A percentile compares a stretch with the other conserved stretches of the same genome.
Evolutionary conservation across 2,113 vertebrate species (phyloP).

Genomic region (Clupea harengus): DNA sequence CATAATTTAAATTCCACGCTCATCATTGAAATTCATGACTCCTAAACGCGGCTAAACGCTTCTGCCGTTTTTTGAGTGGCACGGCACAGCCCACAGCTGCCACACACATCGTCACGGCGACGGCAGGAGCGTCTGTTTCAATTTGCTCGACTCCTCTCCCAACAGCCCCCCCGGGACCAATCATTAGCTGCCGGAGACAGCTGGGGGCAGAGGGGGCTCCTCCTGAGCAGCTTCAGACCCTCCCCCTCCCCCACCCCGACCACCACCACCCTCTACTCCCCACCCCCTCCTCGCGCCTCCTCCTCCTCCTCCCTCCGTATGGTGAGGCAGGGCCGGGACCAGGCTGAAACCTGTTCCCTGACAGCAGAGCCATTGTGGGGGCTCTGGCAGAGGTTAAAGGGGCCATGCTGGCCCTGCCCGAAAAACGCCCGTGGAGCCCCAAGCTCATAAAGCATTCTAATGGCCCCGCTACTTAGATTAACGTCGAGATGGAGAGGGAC

Average conservation of each 20-base stretch:
- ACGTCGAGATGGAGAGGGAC: slow-evolving; percentile 46
- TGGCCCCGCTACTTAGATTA: slow-evolving; percentile 72
- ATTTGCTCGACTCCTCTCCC: slow-evolving; percentile 76
- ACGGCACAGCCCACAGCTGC: slow-evolving; percentile 58
- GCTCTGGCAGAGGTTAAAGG: slow-evolving; percentile 75
- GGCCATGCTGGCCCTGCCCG: slow-evolving; percentile 54
- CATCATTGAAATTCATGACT: slow-evolving; percentile 51
- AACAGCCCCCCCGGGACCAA: slow-evolving; percentile 77
- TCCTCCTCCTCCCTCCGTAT: slow-evolving; percentile 66
- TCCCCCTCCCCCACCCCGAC: slow-evolving; percentile 49
- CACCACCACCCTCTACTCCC: slow-evolving; percentile 45
- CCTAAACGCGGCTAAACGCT: slow-evolving; percentile 52
- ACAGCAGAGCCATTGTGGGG: slow-evolving; percentile 77
- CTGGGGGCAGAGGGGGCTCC: slow-evolving; percentile 79
- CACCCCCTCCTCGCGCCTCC: slow-evolving; percentile 58
- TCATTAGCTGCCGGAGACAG: slow-evolving; percentile 82
- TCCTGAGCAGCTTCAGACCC: slow-evolving; percentile 50
- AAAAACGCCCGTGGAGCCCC: slow-evolving; percentile 56
- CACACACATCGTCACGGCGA: slow-evolving; percentile 71
- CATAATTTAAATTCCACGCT: slow-evolving; percentile 20
- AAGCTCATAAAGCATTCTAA: slow-evolving; percentile 73
- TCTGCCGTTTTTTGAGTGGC: slow-evolving; percentile 63
- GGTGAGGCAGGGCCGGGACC: slow-evolving; percentile 57
- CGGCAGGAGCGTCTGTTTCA: slow-evolving; percentile 77
- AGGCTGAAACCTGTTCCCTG: slow-evolving; percentile 63